Conservation (phyloP, 2,888 invertebrate genomes). For the Fissipunctia ypsillon region DNA sequence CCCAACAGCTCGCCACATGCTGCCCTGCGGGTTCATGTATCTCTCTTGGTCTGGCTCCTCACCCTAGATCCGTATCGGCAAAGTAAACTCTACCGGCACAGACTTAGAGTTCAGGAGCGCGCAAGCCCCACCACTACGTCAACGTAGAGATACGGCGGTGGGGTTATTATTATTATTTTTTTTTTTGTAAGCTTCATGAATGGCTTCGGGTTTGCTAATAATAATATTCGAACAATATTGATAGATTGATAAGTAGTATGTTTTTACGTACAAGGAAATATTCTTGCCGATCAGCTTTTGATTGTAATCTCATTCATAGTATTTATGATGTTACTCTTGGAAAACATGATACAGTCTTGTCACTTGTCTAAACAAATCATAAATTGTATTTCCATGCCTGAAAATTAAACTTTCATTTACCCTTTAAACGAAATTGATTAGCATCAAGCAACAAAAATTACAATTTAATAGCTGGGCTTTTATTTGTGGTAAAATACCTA, state of each 20-base stretch:
- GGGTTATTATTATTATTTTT: too few species aligned
- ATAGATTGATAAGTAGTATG: not conserved
- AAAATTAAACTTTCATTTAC: not conserved
- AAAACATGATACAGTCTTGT: not conserved
- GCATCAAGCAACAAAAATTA: not conserved
- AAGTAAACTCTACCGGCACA: too few species aligned
- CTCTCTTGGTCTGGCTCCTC: too few species aligned
- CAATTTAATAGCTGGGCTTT: not conserved
- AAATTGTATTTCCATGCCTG: not conserved
- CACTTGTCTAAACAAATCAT: not conserved
- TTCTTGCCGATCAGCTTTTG: too few species aligned
- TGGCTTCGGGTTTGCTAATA: not conserved
- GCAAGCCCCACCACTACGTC: too few species aligned
- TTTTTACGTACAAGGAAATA: not conserved
- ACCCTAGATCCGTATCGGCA: too few species aligned
- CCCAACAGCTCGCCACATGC: too few species aligned
- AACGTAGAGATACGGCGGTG: too few species aligned
- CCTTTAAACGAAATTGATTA: not conserved
- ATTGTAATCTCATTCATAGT: not conserved
- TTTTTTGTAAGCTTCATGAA: conserved; percentile 11
- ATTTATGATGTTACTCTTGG: too few species aligned
- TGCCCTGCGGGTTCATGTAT: too few species aligned
- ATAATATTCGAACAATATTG: not conserved
- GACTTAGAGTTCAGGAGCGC: too few species aligned
- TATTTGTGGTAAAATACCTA: not conserved